phyloP scores from a whole-genome alignment of 1,140 invertebrate species.

The Caerostris extrusa region DNA sequence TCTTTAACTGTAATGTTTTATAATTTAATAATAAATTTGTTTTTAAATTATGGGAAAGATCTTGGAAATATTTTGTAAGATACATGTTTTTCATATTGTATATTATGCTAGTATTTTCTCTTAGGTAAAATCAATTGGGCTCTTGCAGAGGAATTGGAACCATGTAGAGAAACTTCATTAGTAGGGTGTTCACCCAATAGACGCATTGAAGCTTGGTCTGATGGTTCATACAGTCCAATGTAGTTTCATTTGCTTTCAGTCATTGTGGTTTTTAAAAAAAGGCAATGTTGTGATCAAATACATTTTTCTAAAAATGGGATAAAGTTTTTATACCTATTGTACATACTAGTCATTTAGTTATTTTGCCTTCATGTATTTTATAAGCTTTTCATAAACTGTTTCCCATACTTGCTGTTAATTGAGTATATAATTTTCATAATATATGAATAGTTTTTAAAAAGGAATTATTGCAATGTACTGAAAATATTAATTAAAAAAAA shows the following conservation, averaged over 20 bases:
- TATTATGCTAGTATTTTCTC: not conserved
- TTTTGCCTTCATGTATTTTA: slow-evolving; percentile 36
- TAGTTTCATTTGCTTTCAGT: not conserved
- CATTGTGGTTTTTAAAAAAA: not conserved
- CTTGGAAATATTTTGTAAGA: too few relatives aligned
- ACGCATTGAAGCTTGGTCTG: slow-evolving; percentile 67
- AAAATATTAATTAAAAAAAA: too few relatives aligned
- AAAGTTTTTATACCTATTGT: slow-evolving; percentile 52
- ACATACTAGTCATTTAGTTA: slow-evolving; percentile 49
- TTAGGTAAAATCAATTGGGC: slow-evolving; percentile 74
- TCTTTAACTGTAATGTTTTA: not conserved
- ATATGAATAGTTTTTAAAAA: too few relatives aligned
- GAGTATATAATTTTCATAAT: too few relatives aligned
- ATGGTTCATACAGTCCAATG: not conserved
- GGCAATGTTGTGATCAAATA: slow-evolving; percentile 34
- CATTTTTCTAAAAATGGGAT: not conserved
- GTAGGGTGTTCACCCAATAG: slow-evolving; percentile 37
- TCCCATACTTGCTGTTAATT: not conserved
- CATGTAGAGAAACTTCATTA: slow-evolving; percentile 52
- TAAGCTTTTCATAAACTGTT: slow-evolving; percentile 10
- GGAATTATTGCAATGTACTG: too few relatives aligned
- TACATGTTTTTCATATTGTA: too few relatives aligned
- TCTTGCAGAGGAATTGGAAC: slow-evolving; percentile 67
- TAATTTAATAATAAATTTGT: too few relatives aligned
- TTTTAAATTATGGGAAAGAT: too few relatives aligned